These are phyloP conservation scores for Caenorhabditis sp. DNA, from an alignment of 2,888 invertebrate genomes.

Conservation along the genomic window DNA sequence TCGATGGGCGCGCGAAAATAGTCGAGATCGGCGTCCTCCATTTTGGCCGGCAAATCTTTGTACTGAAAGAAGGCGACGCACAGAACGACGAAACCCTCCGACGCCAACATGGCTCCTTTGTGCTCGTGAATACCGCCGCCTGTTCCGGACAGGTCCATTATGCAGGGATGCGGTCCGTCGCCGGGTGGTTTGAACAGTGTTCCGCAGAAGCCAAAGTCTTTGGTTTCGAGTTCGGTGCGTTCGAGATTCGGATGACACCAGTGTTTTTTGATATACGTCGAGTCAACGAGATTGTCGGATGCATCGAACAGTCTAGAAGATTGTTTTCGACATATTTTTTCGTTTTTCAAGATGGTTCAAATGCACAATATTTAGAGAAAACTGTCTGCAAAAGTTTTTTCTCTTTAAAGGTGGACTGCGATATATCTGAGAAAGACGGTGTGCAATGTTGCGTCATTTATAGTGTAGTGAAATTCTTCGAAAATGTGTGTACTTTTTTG, in stretches of 20 bases:
- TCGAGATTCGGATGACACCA: constrained; percentile 49
- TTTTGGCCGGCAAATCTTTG: constrained; percentile 35
- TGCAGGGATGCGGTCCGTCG: constrained; percentile 28
- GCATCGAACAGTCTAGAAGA: constrained; percentile 36
- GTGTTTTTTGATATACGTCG: constrained; percentile 42
- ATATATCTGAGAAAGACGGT: too few species aligned
- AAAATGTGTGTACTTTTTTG: too few species aligned
- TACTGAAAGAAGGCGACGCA: constrained; percentile 45
- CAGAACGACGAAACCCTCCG: constrained; percentile 44
- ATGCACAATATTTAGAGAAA: too few species aligned
- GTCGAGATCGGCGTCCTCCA: constrained; percentile 38
- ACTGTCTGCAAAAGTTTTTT: too few species aligned
- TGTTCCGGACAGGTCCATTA: constrained; percentile 43
- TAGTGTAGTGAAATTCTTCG: too few species aligned
- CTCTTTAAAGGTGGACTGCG: too few species aligned
- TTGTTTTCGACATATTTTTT: too few species aligned
- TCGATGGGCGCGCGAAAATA: constrained; percentile 42
- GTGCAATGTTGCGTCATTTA: too few species aligned
- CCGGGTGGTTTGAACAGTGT: constrained; percentile 47
- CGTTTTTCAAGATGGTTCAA: too few species aligned
- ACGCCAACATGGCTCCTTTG: constrained; percentile 43
- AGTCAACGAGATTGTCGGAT: constrained; percentile 12
- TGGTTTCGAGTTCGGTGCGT: constrained; percentile 23
- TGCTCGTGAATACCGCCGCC: constrained; percentile 49
- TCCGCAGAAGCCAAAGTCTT: constrained; percentile 31